phyloP scores from a whole-genome alignment of 2,888 invertebrate species.

The Ichneumoninae sp. region DNA sequence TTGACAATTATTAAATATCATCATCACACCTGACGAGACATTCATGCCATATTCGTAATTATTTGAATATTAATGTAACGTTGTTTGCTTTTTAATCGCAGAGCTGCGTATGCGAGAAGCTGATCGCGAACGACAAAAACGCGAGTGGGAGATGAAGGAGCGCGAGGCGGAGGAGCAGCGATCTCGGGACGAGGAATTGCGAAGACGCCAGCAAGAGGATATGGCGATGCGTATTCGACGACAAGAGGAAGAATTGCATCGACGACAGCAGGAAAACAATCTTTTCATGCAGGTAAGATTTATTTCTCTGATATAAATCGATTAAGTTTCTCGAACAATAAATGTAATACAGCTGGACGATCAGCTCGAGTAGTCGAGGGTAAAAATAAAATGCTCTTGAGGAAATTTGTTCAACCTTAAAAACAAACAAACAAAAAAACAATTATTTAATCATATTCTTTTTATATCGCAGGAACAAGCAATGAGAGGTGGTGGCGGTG shows the following conservation, averaged over 20 bases:
- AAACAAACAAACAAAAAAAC: too few relatives aligned
- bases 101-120: slow-evolving; percentile 93
- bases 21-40: not conserved
- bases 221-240: slow-evolving; percentile 91
- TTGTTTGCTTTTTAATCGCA: slow-evolving; percentile 74
- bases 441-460: slow-evolving; percentile 15
- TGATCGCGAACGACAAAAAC: slow-evolving; percentile 94
- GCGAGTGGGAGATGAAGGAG: slow-evolving; percentile 93
- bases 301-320: not conserved
- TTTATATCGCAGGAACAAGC: slow-evolving; percentile 81
- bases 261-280: slow-evolving; percentile 94
- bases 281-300: slow-evolving; percentile 91
- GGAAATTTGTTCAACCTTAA: too few relatives aligned
- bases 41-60: slow-evolving; percentile 8
- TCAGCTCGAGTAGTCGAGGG: not conserved
- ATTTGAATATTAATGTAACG: slow-evolving; percentile 11
- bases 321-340: slow-evolving; percentile 5
- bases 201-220: slow-evolving; percentile 91
- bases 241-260: slow-evolving; percentile 93
- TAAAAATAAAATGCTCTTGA: not conserved
- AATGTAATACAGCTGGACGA: not conserved
- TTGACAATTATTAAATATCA: not conserved
- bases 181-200: slow-evolving; percentile 88
- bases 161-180: slow-evolving; percentile 92
- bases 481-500: slow-evolving; percentile 78